Evolutionary conservation across 2,113 vertebrate genomes (phyloP), one percentile per base, ranked within the genome.

Genomic region (Oreochromis tanganicae): DNA sequence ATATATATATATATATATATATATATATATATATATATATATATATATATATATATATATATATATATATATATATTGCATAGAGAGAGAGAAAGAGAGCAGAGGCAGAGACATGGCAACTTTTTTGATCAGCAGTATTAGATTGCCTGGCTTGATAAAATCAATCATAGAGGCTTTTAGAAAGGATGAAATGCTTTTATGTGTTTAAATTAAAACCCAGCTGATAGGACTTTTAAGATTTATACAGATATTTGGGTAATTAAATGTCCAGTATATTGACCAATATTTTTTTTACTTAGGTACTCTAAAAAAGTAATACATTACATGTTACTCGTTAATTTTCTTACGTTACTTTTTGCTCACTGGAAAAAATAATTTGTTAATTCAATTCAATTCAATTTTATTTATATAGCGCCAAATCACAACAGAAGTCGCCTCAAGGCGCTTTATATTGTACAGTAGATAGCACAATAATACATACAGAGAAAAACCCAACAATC

Each of bases 71-170:
- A 19, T 52, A 48, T 3, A 16, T 16, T 46, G 7, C 86, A 85
- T 9, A 21, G 21, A 17, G 21, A 73, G 21, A 73, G 13, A 16
- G 38, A 41, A 90, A 73, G 52, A 24, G 80, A 86, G 80, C 79
- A 66, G 86, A 91, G 57, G 63, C 86, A 88, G 73, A 56, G 84
- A 85, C 87, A n/a, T 10, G 27, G 68, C 29, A 43, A 88, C 82
- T 93, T 88, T 80, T 32, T 48, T 55, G 50, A 85, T 88, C 48
- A 87, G 46, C 41, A 88, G 61, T 52, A 61, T 88, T 63, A 91
- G 80, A 89, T 87, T 81, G 55, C 89, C 63, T 43, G 54, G 48
- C 86, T 75, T 48, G 41, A 16, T 84, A 81, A 93, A 87, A 85
- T 75, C 14, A 84, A 34, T 79, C 78, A 91, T 55, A 34, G 86